Evolutionary conservation across 2,113 vertebrate genomes (phyloP).

Genomic region (Labeo rohita): DNA sequence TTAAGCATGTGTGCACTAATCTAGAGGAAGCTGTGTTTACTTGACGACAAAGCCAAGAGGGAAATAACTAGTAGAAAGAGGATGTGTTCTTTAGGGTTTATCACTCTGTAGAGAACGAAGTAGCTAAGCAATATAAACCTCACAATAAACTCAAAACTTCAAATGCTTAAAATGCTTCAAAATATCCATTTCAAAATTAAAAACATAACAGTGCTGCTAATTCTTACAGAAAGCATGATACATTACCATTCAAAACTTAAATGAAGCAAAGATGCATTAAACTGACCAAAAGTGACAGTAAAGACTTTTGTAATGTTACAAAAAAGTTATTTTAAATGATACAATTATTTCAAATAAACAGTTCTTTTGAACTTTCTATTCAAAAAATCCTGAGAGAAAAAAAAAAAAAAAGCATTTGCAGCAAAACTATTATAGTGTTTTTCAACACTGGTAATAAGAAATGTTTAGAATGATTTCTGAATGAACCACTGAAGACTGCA

Average conservation of each 20-base stretch:
- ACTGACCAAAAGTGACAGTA: no score
- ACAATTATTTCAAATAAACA: no score
- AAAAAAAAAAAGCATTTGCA: no score
- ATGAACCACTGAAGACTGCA: no score
- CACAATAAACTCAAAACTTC: not conserved
- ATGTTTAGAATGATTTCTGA: no score
- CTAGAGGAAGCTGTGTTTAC: not conserved
- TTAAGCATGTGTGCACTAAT: not conserved
- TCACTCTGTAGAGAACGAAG: not conserved
- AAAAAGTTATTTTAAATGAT: no score
- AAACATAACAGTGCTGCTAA: not conserved
- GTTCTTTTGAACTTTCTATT: no score
- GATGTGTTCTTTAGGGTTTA: not conserved
- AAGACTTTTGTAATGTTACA: no score
- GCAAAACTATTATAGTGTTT: no score
- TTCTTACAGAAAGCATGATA: not conserved
- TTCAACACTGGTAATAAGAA: no score
- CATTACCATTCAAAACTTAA: not conserved
- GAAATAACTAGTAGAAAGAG: slow-evolving; percentile 14
- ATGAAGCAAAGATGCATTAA: no score
- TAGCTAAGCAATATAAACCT: not conserved
- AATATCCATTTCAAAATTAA: not conserved
- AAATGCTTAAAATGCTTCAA: not conserved
- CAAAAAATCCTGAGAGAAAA: no score
- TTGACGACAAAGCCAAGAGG: not conserved